phyloP scores from a whole-genome alignment of 2,113 vertebrate species.

The Apus apus region DNA sequence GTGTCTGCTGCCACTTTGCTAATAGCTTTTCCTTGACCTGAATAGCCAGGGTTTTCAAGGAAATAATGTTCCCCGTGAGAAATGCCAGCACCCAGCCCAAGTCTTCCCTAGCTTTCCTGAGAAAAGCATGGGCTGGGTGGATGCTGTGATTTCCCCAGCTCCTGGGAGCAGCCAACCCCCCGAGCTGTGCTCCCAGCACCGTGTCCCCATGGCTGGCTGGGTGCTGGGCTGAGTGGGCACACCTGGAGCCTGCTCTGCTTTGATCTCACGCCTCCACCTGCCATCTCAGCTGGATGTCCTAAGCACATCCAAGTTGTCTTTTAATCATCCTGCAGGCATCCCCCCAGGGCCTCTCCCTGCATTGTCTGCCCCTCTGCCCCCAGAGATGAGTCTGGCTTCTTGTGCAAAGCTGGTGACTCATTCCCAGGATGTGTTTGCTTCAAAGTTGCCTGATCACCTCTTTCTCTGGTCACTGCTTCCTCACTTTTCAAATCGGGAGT shows the following conservation, averaged over 20 bases:
- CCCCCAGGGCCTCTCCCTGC: rapidly evolving
- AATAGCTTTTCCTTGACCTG: background rate
- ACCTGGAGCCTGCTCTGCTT: rapidly evolving
- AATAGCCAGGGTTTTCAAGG: background rate
- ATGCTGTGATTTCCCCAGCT: background rate
- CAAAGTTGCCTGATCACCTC: background rate
- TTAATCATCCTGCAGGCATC: background rate
- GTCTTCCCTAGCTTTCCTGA: background rate
- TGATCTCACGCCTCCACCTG: background rate
- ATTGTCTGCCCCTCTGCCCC: background rate
- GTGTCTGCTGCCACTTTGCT: background rate
- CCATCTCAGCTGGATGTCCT: background rate
- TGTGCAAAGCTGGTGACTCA: background rate
- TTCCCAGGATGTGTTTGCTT: background rate
- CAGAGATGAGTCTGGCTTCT: background rate
- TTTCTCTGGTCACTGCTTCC: background rate
- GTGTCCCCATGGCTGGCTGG: rapidly evolving
- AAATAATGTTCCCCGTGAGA: background rate
- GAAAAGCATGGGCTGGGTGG: background rate
- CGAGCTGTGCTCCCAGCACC: background rate
- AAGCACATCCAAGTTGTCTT: background rate
- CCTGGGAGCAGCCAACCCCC: background rate
- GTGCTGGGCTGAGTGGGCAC: rapidly evolving
- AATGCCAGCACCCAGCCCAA: background rate
- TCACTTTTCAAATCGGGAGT: background rate